Base-by-base conservation (phyloP, 2,797 vertebrate genomes). In the Tarsius wallacei region DNA sequence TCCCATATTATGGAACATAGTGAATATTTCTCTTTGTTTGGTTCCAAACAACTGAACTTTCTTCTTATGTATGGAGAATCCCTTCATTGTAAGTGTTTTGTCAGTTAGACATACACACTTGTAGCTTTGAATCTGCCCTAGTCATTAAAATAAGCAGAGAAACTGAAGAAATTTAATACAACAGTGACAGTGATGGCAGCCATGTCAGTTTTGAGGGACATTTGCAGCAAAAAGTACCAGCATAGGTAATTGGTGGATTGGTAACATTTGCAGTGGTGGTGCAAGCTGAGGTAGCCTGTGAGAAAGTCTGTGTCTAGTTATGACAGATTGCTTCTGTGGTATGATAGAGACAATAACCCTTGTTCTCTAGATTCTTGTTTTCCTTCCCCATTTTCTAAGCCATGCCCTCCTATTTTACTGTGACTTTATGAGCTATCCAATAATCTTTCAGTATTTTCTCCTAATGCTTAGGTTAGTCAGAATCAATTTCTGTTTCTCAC, bases 31-130 rank as follows among this genome's bases (percentile, higher is more conserved):
- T 26, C 59, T 5, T 47, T 16, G 2, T 53, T 82, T 51, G 11
- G 10, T 66, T 4, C 33, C 55, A 71, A 90, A 10, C 22, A 83
- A 78, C n/a, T 71, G 26, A 83, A 55, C 5, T 1, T 0, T 12
- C 49, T 36, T 68, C 8, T 66, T 12, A 77, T 26, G 19, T n/a
- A 33, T 78, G 26, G 7, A 2, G 11, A 71, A 71, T 49, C 6
- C 1, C 2, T 4, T 4, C 0, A 70, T 1, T 42, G 8, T 51
- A 5, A 17, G 13, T 22, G 0, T 51, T 51, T 55, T 68, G 8
- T 9, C 15, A 16, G 12, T 51, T 26, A 74, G 16, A 26, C 1
- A 86, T 53, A 13, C 2, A 82, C 57, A 77, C 59, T 0, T 31
- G 14, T 28, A 90, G 21, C n/a, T 90, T 87, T 78, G 3, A 64